Evolutionary conservation across 2,113 vertebrate genomes (phyloP).

Genomic region (Melanerpes aurifrons): DNA sequence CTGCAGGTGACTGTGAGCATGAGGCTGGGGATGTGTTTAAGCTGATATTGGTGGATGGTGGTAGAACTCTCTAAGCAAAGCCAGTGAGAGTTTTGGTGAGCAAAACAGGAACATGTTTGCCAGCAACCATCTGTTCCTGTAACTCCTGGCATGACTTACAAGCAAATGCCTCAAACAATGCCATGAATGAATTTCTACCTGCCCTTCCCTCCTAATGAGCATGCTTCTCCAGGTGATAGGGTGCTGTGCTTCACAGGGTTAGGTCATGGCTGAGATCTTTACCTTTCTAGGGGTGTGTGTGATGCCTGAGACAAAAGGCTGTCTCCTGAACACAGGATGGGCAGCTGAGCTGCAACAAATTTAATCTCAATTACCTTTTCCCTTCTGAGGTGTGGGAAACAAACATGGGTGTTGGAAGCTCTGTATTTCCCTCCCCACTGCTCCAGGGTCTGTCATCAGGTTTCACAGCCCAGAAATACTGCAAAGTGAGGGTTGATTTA

Average conservation of each 20-base stretch:
- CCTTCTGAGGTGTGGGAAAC: not conserved
- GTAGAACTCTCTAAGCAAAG: conserved; percentile 3
- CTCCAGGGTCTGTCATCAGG: not conserved
- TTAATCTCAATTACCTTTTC: not conserved
- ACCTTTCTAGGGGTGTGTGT: not conserved
- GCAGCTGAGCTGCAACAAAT: not conserved
- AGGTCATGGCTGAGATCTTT: not conserved
- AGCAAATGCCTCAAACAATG: not conserved
- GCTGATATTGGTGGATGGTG: not conserved
- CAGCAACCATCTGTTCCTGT: not conserved
- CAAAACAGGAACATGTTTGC: conserved; percentile 32
- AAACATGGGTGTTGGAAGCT: not conserved
- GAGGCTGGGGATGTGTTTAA: not conserved
- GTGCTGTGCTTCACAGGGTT: not conserved
- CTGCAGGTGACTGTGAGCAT: not conserved
- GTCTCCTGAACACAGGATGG: not conserved
- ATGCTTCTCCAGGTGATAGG: not conserved
- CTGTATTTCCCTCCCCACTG: not conserved
- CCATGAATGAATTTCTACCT: not conserved
- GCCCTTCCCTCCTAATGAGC: not conserved
- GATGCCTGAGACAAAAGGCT: not conserved
- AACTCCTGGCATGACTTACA: conserved; percentile 8
- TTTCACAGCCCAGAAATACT: not conserved
- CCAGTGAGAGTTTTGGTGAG: conserved; percentile 19
- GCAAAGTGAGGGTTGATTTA: not conserved